Evolutionary conservation across 2,113 vertebrate species (phyloP).

Genomic region (Mystacornis crossleyi): DNA sequence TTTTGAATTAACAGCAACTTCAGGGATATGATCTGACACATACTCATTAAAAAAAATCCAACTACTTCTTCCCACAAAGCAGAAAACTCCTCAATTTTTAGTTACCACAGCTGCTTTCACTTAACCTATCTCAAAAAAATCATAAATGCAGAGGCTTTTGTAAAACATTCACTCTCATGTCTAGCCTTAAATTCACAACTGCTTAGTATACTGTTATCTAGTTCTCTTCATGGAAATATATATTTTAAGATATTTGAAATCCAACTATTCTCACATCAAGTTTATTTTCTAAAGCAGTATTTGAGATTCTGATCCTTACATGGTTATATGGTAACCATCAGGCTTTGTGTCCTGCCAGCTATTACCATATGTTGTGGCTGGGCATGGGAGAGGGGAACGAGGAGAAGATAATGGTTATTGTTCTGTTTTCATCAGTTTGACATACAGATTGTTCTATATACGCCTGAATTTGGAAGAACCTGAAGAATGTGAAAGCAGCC

Average conservation of each 20-base stretch:
- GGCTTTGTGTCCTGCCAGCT: not conserved
- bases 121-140: not conserved
- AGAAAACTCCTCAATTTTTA: not conserved
- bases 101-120: not conserved
- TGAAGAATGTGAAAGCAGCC: not conserved
- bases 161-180: not conserved
- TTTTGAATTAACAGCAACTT: slow-evolving; percentile 25
- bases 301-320: not conserved
- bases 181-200: not conserved
- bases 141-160: not conserved
- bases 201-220: not conserved
- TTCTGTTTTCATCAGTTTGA: not conserved
- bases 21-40: not conserved
- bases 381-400: accelerated
- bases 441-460: not conserved
- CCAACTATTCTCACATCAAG: not conserved
- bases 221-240: not conserved
- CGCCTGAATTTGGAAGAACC: not conserved
- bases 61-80: slow-evolving; percentile 4
- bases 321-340: not conserved
- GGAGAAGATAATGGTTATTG: not conserved
- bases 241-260: not conserved
- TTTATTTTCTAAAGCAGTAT: not conserved
- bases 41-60: not conserved
- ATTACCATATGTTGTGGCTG: not conserved